These are phyloP conservation scores for Lucilia sericata DNA, from an alignment of 1,140 invertebrate genomes.

Conservation along the genomic window DNA sequence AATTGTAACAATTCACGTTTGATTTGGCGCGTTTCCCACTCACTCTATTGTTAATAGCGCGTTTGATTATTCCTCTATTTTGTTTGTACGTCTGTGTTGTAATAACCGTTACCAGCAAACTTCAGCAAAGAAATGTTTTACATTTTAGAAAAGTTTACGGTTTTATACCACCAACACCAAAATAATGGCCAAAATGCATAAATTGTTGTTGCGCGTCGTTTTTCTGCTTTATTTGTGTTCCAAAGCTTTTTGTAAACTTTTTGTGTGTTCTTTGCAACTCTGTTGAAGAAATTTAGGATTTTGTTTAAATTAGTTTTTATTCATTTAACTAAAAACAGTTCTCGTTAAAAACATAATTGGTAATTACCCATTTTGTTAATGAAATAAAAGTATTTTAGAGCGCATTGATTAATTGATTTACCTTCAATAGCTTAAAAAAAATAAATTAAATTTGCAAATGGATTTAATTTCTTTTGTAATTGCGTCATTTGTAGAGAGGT, in stretches of 20 bases:
- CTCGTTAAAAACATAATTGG: no score
- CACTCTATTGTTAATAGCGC: no score
- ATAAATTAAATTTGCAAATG: no score
- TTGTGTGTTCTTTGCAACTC: conserved; percentile 21
- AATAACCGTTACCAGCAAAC: conserved; percentile 38
- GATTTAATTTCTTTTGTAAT: no score
- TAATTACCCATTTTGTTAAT: no score
- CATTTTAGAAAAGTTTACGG: conserved; percentile 23
- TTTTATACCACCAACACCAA: conserved; percentile 32
- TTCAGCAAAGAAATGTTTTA: conserved; percentile 29
- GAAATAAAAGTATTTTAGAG: no score
- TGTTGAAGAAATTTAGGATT: neutral
- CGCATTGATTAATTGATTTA: no score
- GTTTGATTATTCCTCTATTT: no score
- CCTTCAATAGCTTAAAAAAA: no score
- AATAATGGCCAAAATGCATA: neutral
- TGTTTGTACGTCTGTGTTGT: neutral
- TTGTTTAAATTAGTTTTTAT: no score
- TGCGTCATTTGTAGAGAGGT: no score
- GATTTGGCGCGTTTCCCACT: neutral
- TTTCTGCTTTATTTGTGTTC: neutral
- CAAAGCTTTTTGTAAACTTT: conserved; percentile 35
- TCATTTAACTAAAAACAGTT: no score
- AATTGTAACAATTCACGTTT: neutral
- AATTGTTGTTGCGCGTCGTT: neutral